Evolutionary conservation across 2,888 invertebrate genomes (phyloP).

Genomic region (Nezara viridula): DNA sequence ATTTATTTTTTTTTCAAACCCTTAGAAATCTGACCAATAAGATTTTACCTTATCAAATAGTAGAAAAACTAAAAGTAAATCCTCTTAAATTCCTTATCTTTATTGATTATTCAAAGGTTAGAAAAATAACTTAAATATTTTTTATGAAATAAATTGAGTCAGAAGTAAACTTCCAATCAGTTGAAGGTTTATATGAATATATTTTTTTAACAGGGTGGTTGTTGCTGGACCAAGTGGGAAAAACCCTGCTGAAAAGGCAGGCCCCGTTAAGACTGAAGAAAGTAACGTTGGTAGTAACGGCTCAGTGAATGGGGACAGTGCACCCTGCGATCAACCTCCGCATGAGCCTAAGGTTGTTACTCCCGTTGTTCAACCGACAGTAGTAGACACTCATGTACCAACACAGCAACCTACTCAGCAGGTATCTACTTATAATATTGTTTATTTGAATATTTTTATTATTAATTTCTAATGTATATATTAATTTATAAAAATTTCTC

Average conservation of each 20-base stretch:
- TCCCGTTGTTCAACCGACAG: neutral
- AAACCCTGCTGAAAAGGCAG: conserved; percentile 24
- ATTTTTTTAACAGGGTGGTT: neutral
- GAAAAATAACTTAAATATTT: neutral
- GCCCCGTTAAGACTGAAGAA: conserved; percentile 50
- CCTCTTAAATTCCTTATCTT: too few relatives aligned
- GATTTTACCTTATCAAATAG: too few relatives aligned
- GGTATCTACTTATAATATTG: neutral
- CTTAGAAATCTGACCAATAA: too few relatives aligned
- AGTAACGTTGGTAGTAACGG: conserved; percentile 27
- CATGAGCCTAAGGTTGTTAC: conserved; percentile 12
- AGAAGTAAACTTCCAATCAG: neutral
- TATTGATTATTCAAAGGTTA: neutral
- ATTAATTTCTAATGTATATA: too few relatives aligned
- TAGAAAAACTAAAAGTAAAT: too few relatives aligned
- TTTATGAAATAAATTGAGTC: neutral
- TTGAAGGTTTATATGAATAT: neutral
- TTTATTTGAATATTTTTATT: too few relatives aligned
- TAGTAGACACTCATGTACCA: conserved; percentile 1
- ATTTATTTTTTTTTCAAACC: too few relatives aligned
- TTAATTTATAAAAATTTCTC: neutral
- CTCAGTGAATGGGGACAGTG: conserved; percentile 41
- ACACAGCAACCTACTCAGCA: conserved; percentile 7
- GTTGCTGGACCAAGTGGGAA: conserved; percentile 35
- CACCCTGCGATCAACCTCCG: conserved; percentile 18